These are phyloP conservation scores for Escarpia spicata DNA, from an alignment of 2,888 invertebrate genomes.

Conservation along the genomic window DNA sequence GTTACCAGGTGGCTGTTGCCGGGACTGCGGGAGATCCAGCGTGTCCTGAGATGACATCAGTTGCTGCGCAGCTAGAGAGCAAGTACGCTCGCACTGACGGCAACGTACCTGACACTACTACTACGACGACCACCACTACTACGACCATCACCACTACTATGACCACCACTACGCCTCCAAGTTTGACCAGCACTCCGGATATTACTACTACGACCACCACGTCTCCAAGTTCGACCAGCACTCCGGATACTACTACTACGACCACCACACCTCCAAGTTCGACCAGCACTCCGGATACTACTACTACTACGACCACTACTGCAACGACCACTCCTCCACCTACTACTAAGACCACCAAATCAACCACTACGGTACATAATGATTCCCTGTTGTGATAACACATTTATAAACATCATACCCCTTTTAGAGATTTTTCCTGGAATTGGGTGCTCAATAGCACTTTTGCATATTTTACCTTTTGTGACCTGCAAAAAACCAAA, in stretches of 20 bases:
- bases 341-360: neutral
- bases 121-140: neutral
- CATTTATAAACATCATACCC: neutral
- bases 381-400: neutral
- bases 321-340: neutral
- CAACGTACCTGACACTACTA: neutral
- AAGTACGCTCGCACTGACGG: neutral
- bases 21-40: neutral
- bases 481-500: no score
- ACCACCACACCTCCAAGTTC: neutral
- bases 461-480: no score
- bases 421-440: neutral
- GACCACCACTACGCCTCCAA: neutral
- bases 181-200: neutral
- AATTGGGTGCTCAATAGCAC: neutral
- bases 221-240: neutral
- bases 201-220: neutral
- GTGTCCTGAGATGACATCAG: neutral
- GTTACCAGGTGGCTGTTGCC: neutral
- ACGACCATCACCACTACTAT: neutral
- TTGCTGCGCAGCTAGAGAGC: neutral
- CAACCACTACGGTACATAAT: neutral
- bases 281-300: neutral
- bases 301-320: neutral
- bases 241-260: neutral